Evolutionary conservation across 2,888 invertebrate genomes (phyloP).

Genomic region (Acheta domesticus): DNA sequence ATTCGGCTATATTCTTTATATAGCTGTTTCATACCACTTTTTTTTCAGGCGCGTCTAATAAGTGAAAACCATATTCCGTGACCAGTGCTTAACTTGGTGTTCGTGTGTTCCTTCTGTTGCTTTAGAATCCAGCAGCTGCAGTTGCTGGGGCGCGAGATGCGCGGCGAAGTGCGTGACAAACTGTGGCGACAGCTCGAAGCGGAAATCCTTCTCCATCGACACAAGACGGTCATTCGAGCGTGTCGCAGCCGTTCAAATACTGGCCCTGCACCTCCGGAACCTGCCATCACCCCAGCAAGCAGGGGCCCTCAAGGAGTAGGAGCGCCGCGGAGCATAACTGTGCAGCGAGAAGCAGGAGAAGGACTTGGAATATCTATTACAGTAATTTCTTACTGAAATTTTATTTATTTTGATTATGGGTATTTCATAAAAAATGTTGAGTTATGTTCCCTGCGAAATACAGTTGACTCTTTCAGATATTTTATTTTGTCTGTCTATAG

Average conservation of each 20-base stretch:
- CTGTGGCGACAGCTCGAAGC: conserved; percentile 80
- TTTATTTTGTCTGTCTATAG: no score
- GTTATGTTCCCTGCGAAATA: no score
- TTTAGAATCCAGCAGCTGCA: conserved; percentile 79
- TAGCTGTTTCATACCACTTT: no score
- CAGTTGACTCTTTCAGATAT: no score
- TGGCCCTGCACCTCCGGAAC: not conserved
- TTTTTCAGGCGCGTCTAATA: no score
- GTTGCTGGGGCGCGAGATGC: conserved; percentile 74
- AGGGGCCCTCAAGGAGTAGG: conserved; percentile 47
- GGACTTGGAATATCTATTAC: conserved; percentile 83
- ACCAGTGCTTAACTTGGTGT: no score
- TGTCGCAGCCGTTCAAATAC: conserved; percentile 46
- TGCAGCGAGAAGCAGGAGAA: conserved; percentile 69
- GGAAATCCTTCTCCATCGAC: conserved; percentile 79
- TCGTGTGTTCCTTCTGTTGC: no score
- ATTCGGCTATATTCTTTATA: no score
- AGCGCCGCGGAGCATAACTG: conserved; percentile 60
- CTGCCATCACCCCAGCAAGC: conserved; percentile 42
- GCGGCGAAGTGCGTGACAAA: conserved; percentile 73
- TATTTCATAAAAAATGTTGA: no score
- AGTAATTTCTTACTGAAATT: conserved; percentile 49
- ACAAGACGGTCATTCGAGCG: conserved; percentile 69
- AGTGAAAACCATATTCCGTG: no score
- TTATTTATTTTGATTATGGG: not conserved